Percentiles rank a stretch among this genome's conserved stretches.
Evolutionary conservation across 2,113 vertebrate genomes (phyloP).

Genomic region (Esox niger): DNA sequence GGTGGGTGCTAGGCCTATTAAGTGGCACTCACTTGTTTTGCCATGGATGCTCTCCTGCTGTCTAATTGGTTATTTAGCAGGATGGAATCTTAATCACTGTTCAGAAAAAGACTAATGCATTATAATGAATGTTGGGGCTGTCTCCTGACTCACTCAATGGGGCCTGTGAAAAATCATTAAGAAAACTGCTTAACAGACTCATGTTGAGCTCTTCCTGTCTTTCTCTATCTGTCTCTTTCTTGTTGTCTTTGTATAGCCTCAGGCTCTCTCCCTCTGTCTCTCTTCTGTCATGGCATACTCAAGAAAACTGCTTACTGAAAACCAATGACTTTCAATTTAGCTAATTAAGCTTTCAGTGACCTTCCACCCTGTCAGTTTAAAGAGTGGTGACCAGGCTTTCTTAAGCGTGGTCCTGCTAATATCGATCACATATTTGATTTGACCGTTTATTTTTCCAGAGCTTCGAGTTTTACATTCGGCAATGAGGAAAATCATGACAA

Average conservation of each 20-base stretch:
- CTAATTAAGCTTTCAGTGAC: conserved; percentile 41
- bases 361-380: conserved; percentile 45
- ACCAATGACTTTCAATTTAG: conserved; percentile 48
- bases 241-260: conserved; percentile 23
- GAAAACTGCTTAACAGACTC: conserved; percentile 40
- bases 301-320: conserved; percentile 51
- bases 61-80: conserved; percentile 56
- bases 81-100: conserved; percentile 42
- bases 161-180: conserved; percentile 37
- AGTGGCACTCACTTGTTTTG: not conserved
- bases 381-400: conserved; percentile 38
- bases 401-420: conserved; percentile 35
- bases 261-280: conserved; percentile 7
- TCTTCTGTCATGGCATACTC: not conserved
- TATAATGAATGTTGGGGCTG: conserved; percentile 39
- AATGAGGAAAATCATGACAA: too few relatives aligned
- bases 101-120: conserved; percentile 40
- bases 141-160: conserved; percentile 42
- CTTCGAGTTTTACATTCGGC: too few relatives aligned
- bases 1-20: not conserved
- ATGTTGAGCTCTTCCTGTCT: not conserved
- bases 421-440: conserved; percentile 18
- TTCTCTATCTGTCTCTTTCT: conserved; percentile 8
- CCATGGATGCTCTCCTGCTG: conserved; percentile 31
- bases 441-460: too few relatives aligned